Evolutionary conservation across 2,888 invertebrate genomes (phyloP), one percentile per base, ranked within the genome.

Genomic region (Limulus polyphemus): DNA sequence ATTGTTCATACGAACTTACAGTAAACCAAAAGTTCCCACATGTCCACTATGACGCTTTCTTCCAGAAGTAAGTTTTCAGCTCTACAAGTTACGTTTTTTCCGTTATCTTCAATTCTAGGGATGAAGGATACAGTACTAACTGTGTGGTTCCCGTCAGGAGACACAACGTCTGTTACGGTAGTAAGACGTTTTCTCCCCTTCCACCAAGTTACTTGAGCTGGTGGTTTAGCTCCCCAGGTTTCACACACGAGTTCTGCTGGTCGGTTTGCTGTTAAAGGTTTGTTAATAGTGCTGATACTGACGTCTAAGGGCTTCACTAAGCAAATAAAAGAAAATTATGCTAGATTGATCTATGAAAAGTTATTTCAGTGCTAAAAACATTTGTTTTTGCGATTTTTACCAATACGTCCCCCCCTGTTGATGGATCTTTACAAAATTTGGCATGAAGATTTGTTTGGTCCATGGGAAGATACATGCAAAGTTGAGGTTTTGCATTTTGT

Each of bases 201-300:
- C 83, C 84, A 88, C 91, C 91, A 92, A 0, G 86, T 83, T 67
- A 92, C 84, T 72, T 84, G 81, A 0, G 91, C 90, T 0, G 91
- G 85, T 0, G 92, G 92, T 67, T 89, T 78, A 5, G 91, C 89
- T 1, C 92, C 92, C 58, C 85, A 82, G 1, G 88, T 85, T 75
- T 86, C 85, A 75, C 92, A 93, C 57, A 85, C 85, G 69, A 92
- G 81, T 73, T 88, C 86, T 68, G 90, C 88, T 73, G 84, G 83
- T 71, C 87, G 81, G 67, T 87, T 88, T 0, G 90, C 89, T 47
- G 66, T 62, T 14, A 66, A 57, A 49, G 59, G 60, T 55, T 54
- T 56, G 7, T 56, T 56, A 12, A 86, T 83, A 70, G 84, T 87
- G 69, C 88, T 77, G 73, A 91, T 86, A 75, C 85, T 85, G 68